These are phyloP conservation scores for Ifrita kowaldi DNA, from an alignment of 2,113 vertebrate species.

Conservation along the genomic window DNA sequence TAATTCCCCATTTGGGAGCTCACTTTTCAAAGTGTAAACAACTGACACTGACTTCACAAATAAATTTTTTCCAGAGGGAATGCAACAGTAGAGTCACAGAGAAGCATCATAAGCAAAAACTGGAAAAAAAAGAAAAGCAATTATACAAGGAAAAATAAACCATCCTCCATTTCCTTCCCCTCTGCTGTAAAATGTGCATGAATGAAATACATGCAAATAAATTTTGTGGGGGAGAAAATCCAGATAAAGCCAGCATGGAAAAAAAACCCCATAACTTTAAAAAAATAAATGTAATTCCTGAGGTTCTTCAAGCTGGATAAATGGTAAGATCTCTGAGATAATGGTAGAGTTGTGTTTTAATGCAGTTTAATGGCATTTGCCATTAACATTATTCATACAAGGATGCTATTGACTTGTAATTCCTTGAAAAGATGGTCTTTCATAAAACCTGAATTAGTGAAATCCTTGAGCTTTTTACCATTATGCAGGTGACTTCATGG, in stretches of 20 bases:
- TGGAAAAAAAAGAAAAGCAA: not conserved
- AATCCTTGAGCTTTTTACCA: not conserved
- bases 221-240: not conserved
- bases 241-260: not conserved
- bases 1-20: conserved; percentile 8
- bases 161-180: not conserved
- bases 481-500: not conserved
- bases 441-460: not conserved
- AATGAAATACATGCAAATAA: not conserved
- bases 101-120: not conserved
- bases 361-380: not conserved
- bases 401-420: not conserved
- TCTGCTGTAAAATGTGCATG: not conserved
- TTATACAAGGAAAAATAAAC: not conserved
- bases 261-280: fast-evolving
- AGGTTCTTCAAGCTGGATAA: not conserved
- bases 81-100: not conserved
- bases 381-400: not conserved
- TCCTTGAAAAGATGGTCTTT: not conserved
- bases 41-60: not conserved
- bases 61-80: conserved; percentile 12
- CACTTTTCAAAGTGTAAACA: conserved; percentile 15
- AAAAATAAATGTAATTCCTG: not conserved
- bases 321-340: not conserved
- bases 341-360: not conserved